These are phyloP conservation scores for Noctua fimbriata DNA, from an alignment of 2,888 invertebrate genomes.

Conservation along the genomic window DNA sequence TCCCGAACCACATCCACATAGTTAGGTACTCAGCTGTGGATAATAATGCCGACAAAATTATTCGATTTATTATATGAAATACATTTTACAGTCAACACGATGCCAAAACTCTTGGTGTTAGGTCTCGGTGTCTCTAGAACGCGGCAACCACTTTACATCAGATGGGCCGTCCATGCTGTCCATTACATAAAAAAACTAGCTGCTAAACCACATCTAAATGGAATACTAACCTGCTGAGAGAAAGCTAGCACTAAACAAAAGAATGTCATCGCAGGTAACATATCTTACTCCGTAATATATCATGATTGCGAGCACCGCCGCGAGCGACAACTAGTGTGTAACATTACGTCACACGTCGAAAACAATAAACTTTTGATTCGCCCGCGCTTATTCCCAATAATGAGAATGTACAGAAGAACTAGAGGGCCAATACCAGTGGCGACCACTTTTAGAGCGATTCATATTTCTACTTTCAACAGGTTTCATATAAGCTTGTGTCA, in stretches of 20 bases:
- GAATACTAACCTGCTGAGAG: conserved; percentile 30
- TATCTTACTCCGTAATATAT: conserved; percentile 30
- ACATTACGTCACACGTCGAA: conserved; percentile 34
- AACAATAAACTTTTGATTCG: conserved; percentile 36
- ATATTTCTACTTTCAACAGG: not conserved
- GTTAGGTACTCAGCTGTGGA: not conserved
- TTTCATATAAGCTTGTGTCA: not conserved
- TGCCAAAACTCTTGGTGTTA: not conserved
- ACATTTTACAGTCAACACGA: not conserved
- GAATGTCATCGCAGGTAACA: conserved; percentile 49
- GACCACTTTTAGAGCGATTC: not conserved
- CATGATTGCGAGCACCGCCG: conserved; percentile 34
- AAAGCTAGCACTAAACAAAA: conserved; percentile 50
- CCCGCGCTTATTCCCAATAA: conserved; percentile 15
- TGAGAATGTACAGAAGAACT: not conserved
- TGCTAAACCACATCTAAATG: not conserved
- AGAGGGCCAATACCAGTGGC: not conserved
- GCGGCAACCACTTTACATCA: not conserved
- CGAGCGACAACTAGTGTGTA: conserved; percentile 44
- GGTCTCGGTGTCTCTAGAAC: not conserved
- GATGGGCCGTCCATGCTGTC: not conserved
- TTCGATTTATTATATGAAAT: not conserved
- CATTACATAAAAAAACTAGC: conserved; percentile 3
- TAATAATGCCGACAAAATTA: not conserved
- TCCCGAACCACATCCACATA: not conserved